phyloP scores from a whole-genome alignment of 2,797 vertebrate genomes.

The Otus scops region DNA sequence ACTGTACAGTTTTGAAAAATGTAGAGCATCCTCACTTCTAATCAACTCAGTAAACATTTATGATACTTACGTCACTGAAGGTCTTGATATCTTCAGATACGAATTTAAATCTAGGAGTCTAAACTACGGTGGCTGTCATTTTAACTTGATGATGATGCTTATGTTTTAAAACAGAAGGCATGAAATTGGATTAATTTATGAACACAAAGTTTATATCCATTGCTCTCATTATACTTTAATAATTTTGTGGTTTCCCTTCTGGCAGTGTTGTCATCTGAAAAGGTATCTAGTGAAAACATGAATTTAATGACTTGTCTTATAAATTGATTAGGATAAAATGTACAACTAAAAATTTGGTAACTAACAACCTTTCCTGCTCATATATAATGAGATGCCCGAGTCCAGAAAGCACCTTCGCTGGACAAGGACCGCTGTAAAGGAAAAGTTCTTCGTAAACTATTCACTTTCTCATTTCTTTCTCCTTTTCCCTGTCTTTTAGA shows the following conservation, averaged over 20 bases:
- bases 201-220: background rate
- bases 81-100: background rate
- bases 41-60: background rate
- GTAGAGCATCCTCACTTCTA: background rate
- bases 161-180: background rate
- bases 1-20: background rate
- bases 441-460: background rate
- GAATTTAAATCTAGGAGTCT: background rate
- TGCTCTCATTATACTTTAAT: background rate
- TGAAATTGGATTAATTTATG: background rate
- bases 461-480: background rate
- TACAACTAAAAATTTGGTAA: background rate
- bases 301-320: background rate
- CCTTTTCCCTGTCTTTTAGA: background rate
- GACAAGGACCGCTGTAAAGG: background rate
- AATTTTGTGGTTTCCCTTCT: background rate
- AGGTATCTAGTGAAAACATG: background rate
- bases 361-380: background rate
- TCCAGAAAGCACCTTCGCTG: background rate
- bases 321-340: background rate
- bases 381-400: background rate
- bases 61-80: background rate
- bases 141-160: background rate
- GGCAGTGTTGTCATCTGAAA: background rate
- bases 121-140: background rate